Base-by-base conservation (phyloP, 2,888 invertebrate species). In the Parasteatoda lunata region DNA sequence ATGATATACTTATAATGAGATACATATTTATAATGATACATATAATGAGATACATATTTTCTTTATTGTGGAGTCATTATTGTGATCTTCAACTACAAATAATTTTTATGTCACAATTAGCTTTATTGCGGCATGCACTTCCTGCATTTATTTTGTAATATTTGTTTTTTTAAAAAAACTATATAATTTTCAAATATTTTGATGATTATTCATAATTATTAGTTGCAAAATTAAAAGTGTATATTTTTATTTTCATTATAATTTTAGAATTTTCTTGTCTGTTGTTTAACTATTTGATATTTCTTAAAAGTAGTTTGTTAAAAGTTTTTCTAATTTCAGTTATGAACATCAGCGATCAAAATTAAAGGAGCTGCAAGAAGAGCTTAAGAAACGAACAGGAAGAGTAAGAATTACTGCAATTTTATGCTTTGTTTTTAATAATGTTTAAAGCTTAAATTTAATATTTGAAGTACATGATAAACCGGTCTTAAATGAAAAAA, bases 331-430 rank as follows among this genome's bases (percentile, higher is more conserved):
- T 13, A 13, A 45, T 81, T 87, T 72, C 47, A 88, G 88, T 64
- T 89, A 89, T 87, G 84, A 88, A 68, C 49, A 88, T 52, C 89
- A 89, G 76, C 65, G 88, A 66, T 70, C 76, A 54, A 70, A 64
- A 69, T 72, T 89, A 52, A 84, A 81, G 66, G 64, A 83, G 2
- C 66, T 89, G 13, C 86, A 87, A 78, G 64, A 68, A 15, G 9
- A 70, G 45, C 76, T 89, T 47, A 7, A 80, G 59, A 68, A 82
- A n/a, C 70, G 71, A n/a, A 89, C 89, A 47, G 89, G 89, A 78
- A 86, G 72, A 90, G 92, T 86, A 86, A 72, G 80, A 49, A n/a
- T 30, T 72, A 11, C 11, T 52, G 7, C 45, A 11, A 3, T 1
- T 70, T 13, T 52, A 54, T 59, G 59, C 4, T 59, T 59, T 59